A percentile compares a stretch with the other conserved stretches of the same genome.
Conservation (phyloP, 2,888 invertebrate genomes). For the Acheta domesticus region DNA sequence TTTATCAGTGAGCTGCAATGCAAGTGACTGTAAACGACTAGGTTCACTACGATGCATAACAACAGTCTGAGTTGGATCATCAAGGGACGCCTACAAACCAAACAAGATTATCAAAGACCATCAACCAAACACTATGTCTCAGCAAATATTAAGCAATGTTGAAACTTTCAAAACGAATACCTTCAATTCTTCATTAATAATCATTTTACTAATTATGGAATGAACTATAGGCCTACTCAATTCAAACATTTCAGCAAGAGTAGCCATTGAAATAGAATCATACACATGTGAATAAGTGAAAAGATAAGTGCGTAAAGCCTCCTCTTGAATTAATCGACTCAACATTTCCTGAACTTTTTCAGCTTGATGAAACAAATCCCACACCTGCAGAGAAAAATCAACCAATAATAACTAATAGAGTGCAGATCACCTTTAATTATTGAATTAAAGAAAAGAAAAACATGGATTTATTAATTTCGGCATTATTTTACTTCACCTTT, state of each 20-base stretch:
- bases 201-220: slow-evolving; percentile 99
- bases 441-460: too few species aligned
- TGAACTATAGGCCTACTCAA: slow-evolving; percentile 81
- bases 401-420: too few species aligned
- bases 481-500: slow-evolving; percentile 55
- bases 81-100: slow-evolving; percentile 76
- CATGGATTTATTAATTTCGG: neutral
- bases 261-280: slow-evolving; percentile 89
- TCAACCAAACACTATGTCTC: neutral
- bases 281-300: slow-evolving; percentile 99
- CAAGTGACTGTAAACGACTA: slow-evolving; percentile 91
- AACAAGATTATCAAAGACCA: neutral
- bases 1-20: slow-evolving; percentile 92
- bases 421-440: too few species aligned
- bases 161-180: slow-evolving; percentile 41
- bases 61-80: slow-evolving; percentile 96
- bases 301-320: slow-evolving; percentile 92
- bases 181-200: slow-evolving; percentile 94
- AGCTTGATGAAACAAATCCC: slow-evolving; percentile 94
- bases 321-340: slow-evolving; percentile 89
- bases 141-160: neutral
- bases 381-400: slow-evolving; percentile 60
- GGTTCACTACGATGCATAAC: slow-evolving; percentile 99
- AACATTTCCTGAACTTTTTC: slow-evolving; percentile 90
- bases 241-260: slow-evolving; percentile 92